These are phyloP conservation scores for Arion vulgaris DNA, from an alignment of 1,140 invertebrate species.

Conservation along the genomic window DNA sequence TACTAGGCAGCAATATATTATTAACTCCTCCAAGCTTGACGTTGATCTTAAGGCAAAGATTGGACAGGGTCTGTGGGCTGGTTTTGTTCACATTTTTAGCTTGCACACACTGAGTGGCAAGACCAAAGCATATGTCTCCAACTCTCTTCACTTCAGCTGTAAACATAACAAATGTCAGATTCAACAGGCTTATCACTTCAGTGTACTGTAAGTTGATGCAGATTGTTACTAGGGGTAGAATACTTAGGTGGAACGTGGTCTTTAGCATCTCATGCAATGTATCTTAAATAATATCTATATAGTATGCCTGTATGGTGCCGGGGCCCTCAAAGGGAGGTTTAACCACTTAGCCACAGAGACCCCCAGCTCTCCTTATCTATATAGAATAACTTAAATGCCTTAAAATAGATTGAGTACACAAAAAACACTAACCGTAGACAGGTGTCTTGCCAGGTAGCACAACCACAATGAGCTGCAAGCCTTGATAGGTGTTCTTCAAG, in stretches of 20 bases:
- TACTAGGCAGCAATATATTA: slow-evolving; percentile 96
- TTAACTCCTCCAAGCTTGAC: slow-evolving; percentile 99
- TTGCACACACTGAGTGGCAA: slow-evolving; percentile 99
- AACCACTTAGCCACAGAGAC: no score
- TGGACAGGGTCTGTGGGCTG: slow-evolving; percentile 98
- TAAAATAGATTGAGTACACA: no score
- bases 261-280: no score
- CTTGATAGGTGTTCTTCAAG: slow-evolving; percentile 93
- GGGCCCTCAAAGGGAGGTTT: no score
- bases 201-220: no score
- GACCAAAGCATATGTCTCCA: slow-evolving; percentile 98
- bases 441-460: slow-evolving; percentile 99
- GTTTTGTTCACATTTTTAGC: slow-evolving; percentile 99
- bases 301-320: no score
- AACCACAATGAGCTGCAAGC: slow-evolving; percentile 97
- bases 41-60: slow-evolving; percentile 99
- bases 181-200: no score
- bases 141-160: slow-evolving; percentile 99
- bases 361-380: no score
- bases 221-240: no score
- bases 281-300: no score
- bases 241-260: no score
- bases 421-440: slow-evolving; percentile 86
- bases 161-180: slow-evolving; percentile 55
- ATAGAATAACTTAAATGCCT: no score